Conservation (phyloP, 2,888 invertebrate species). For the Nemurella pictetii region DNA sequence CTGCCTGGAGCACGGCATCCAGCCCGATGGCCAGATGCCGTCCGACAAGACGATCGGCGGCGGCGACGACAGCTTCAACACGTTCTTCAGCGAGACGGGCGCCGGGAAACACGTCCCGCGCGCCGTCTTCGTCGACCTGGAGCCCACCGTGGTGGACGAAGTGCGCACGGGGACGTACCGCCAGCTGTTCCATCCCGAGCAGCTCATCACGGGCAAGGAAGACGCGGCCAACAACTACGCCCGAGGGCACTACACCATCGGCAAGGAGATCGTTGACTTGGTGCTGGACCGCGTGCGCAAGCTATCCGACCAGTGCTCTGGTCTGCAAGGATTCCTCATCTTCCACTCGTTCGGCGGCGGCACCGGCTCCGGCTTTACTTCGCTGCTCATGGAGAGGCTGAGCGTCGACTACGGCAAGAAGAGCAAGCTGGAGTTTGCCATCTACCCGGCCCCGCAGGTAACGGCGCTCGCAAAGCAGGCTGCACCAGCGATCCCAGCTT, state of each 20-base stretch:
- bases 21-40: conserved; percentile 93
- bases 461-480: not conserved
- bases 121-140: conserved; percentile 92
- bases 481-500: no score
- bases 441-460: conserved; percentile 65
- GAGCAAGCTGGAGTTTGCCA: conserved; percentile 61
- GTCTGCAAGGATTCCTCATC: conserved; percentile 65
- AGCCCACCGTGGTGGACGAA: conserved; percentile 83
- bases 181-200: conserved; percentile 96
- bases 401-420: conserved; percentile 69
- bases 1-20: conserved; percentile 87
- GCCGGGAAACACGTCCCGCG: conserved; percentile 95
- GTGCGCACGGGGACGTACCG: conserved; percentile 87
- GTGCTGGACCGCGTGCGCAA: conserved; percentile 86
- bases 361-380: conserved; percentile 67
- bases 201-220: conserved; percentile 95
- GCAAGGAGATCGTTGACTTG: conserved; percentile 90
- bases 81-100: conserved; percentile 92
- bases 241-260: conserved; percentile 96
- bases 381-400: conserved; percentile 66
- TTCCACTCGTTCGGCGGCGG: conserved; percentile 67
- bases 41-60: conserved; percentile 89
- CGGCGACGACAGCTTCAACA: conserved; percentile 94
- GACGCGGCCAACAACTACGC: conserved; percentile 98
- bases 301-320: conserved; percentile 89